phyloP scores from a whole-genome alignment of 1,140 invertebrate genomes.

The Platorchestia sp. region DNA sequence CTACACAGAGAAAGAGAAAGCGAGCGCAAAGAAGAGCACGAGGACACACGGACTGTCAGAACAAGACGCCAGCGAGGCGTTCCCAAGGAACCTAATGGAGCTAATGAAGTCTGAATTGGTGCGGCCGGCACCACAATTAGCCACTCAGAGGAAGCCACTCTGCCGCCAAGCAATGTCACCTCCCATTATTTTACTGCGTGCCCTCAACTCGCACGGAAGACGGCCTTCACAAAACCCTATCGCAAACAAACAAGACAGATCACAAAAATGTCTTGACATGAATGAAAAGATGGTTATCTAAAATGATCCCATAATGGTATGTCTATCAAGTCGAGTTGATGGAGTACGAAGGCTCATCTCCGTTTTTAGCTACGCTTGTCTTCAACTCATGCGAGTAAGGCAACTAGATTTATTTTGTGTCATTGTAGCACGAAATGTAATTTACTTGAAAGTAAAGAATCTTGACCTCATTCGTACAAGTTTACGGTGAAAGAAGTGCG shows the following conservation, averaged over 20 bases:
- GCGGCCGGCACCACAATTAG: background rate
- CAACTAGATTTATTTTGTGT: too few relatives aligned
- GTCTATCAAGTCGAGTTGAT: background rate
- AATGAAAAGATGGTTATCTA: background rate
- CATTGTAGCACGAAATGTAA: too few relatives aligned
- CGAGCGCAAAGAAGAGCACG: background rate
- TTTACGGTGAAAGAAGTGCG: too few relatives aligned
- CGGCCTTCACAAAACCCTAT: background rate
- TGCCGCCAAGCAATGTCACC: background rate
- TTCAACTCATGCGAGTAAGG: too few relatives aligned
- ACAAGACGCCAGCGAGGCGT: background rate
- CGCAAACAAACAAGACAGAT: background rate
- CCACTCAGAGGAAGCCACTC: slow-evolving; percentile 34
- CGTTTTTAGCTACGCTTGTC: too few relatives aligned
- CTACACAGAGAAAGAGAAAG: background rate
- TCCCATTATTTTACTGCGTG: background rate
- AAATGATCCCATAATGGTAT: background rate
- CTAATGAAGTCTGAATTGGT: slow-evolving; percentile 22
- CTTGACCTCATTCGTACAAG: too few relatives aligned
- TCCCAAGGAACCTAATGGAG: slow-evolving; percentile 46
- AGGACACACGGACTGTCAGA: background rate
- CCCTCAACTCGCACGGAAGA: background rate
- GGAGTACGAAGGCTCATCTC: background rate
- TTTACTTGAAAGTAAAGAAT: too few relatives aligned
- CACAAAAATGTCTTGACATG: background rate